A percentile compares a stretch with the other conserved stretches of the same genome.
Evolutionary conservation across 1,140 invertebrate species (phyloP).

Genomic region (Portunus trituberculatus): DNA sequence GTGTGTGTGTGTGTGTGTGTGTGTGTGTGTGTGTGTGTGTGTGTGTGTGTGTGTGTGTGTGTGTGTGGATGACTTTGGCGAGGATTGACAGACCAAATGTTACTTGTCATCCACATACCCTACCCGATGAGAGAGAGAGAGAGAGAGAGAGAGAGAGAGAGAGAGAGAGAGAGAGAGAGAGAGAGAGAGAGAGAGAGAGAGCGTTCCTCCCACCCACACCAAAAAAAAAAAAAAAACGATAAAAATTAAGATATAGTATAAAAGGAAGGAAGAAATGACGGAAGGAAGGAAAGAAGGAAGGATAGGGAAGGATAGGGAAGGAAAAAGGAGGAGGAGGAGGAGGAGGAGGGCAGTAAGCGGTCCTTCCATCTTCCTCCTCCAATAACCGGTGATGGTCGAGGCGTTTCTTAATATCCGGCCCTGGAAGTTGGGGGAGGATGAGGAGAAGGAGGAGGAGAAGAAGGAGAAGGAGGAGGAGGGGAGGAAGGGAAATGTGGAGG

Average conservation of each 20-base stretch:
- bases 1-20: too few species aligned
- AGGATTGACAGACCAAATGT: too few species aligned
- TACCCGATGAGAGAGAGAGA: neutral
- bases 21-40: neutral
- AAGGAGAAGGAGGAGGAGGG: neutral
- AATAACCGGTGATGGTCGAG: neutral
- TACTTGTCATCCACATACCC: too few species aligned
- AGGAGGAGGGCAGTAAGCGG: constrained; percentile 16
- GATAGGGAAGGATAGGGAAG: neutral
- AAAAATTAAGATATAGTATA: neutral
- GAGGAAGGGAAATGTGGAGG: neutral
- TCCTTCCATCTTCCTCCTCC: constrained; percentile 11
- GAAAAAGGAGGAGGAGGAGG: neutral
- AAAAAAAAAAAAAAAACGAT: neutral
- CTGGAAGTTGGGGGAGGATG: neutral
- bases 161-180: constrained; percentile 33
- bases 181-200: constrained; percentile 43
- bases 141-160: constrained; percentile 45
- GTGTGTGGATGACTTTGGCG: neutral
- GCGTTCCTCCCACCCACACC: too few species aligned
- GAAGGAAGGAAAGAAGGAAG: neutral
- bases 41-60: neutral
- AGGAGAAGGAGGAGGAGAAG: neutral
- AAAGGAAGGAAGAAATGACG: neutral
- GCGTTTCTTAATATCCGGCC: constrained; percentile 11